Evolutionary conservation across 2,797 vertebrate species (phyloP).

Genomic region (Hozukius guyotensis): DNA sequence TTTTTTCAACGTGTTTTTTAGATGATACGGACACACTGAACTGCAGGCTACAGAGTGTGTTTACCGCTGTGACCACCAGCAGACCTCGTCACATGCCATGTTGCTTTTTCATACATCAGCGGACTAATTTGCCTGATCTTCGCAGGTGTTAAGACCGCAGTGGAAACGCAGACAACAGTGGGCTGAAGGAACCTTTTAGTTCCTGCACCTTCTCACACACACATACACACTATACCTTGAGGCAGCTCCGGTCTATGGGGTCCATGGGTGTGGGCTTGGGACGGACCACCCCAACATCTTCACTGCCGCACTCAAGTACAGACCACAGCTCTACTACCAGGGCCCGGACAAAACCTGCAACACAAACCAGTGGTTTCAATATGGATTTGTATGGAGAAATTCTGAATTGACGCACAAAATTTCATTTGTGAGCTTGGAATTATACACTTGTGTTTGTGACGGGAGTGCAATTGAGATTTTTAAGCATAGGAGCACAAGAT

Average conservation of each 20-base stretch:
- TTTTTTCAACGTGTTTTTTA: no score
- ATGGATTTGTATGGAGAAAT: neutral
- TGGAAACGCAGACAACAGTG: no score
- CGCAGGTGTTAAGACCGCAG: no score
- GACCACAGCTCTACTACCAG: constrained; percentile 91
- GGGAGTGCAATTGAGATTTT: neutral
- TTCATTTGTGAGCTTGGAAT: neutral
- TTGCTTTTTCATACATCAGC: no score
- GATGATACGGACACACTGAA: no score
- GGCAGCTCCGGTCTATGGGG: constrained; percentile 92
- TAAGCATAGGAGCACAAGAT: no score
- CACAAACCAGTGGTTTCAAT: neutral
- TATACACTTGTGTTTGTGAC: no score
- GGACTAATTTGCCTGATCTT: no score
- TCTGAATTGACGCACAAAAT: neutral
- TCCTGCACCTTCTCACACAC: neutral
- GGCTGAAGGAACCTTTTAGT: no score
- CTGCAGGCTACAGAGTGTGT: no score
- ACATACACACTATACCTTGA: constrained; percentile 85
- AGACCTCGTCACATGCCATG: no score
- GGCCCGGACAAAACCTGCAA: constrained; percentile 88
- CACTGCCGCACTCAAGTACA: constrained; percentile 90
- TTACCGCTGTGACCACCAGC: no score
- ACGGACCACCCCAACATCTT: constrained; percentile 89
- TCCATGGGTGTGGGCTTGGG: constrained; percentile 91